These are phyloP conservation scores for Alethe castanea DNA, from an alignment of 2,113 vertebrate species.

Conservation along the genomic window DNA sequence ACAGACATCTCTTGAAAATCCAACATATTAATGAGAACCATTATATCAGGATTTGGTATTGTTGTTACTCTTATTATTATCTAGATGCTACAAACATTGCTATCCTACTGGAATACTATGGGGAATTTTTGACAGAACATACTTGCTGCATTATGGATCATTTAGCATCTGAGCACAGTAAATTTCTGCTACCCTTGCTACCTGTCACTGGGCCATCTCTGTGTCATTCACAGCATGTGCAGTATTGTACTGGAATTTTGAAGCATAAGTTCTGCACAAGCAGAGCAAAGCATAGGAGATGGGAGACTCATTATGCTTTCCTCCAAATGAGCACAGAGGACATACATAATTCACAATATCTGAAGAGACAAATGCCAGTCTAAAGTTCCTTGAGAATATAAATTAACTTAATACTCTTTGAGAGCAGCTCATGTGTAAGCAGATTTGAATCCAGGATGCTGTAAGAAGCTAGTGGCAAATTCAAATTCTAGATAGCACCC, in stretches of 20 bases:
- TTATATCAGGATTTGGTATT: neutral
- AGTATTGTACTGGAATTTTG: neutral
- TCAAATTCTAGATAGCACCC: neutral
- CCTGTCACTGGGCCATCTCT: neutral
- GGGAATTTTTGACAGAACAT: neutral
- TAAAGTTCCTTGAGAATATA: neutral
- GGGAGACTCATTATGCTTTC: neutral
- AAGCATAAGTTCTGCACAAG: neutral
- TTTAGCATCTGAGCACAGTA: neutral
- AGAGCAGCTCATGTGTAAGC: neutral
- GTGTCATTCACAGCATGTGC: neutral
- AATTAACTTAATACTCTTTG: neutral
- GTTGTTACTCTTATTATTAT: neutral
- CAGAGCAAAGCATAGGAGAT: neutral
- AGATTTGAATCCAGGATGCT: neutral
- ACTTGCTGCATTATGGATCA: neutral
- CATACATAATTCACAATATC: neutral
- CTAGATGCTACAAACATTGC: neutral
- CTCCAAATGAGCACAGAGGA: neutral
- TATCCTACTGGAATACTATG: neutral
- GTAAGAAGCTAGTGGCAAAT: neutral
- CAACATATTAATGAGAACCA: neutral
- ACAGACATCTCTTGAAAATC: neutral
- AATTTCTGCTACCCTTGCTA: neutral
- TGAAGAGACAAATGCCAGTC: neutral